Percentiles rank a stretch among this genome's conserved stretches.
phyloP scores from a whole-genome alignment of 2,797 vertebrate species.

The Hydrophis major region DNA sequence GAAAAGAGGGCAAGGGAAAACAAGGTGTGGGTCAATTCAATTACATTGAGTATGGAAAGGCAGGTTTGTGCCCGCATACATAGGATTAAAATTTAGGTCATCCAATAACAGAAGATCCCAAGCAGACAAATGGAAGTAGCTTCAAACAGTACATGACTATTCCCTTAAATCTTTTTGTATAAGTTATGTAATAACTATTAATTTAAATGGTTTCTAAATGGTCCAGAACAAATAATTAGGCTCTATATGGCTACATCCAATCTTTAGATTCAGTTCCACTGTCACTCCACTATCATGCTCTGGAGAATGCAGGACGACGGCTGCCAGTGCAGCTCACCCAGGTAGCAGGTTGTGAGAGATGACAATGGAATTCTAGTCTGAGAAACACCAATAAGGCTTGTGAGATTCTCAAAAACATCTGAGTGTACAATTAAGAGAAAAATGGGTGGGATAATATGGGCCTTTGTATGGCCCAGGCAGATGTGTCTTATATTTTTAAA shows the following conservation, averaged over 20 bases:
- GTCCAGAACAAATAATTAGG: not conserved
- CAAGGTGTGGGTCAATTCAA: not conserved
- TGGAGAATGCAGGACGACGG: not conserved
- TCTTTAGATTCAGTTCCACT: not conserved
- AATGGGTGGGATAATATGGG: too few species aligned
- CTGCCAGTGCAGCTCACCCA: not conserved
- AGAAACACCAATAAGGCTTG: not conserved
- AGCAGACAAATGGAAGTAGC: not conserved
- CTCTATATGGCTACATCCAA: not conserved
- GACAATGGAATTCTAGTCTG: not conserved
- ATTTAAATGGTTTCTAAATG: not conserved
- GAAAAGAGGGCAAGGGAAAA: not conserved
- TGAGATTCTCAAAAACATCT: not conserved
- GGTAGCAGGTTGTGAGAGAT: not conserved
- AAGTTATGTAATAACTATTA: not conserved
- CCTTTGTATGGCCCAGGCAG: not conserved
- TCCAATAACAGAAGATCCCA: not conserved
- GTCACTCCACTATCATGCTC: not conserved
- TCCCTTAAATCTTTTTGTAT: not conserved
- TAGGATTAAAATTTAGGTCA: not conserved
- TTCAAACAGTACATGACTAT: not conserved
- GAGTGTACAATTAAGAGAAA: not conserved
- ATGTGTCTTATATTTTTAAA: not conserved
- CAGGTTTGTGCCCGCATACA: not conserved
- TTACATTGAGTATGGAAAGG: not conserved